A percentile compares a stretch with the other conserved stretches of the same genome.
phyloP scores from a whole-genome alignment of 2,113 vertebrate genomes.

The Aix galericulata region DNA sequence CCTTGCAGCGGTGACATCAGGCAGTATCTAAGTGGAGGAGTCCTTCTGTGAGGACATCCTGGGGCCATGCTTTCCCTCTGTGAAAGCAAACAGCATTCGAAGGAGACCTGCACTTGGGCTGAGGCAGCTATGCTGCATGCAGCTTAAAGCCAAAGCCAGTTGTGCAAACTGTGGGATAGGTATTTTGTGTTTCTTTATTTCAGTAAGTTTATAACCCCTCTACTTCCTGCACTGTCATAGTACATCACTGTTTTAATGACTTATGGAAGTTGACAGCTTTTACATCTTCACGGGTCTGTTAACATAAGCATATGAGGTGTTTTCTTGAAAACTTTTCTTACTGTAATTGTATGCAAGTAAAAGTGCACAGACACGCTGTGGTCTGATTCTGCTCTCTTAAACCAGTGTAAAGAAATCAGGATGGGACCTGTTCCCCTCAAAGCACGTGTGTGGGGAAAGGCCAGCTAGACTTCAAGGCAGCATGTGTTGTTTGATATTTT shows the following conservation, averaged over 20 bases:
- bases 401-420: background rate
- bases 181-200: background rate
- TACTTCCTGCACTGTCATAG: background rate
- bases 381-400: conserved; percentile 36
- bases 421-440: background rate
- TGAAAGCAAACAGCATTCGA: background rate
- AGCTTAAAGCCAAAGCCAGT: background rate
- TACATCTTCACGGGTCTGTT: background rate
- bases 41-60: background rate
- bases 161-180: background rate
- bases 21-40: background rate
- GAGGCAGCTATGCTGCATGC: background rate
- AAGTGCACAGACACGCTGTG: background rate
- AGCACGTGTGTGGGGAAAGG: background rate
- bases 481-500: background rate
- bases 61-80: background rate
- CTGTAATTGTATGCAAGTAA: background rate
- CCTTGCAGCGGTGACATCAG: background rate
- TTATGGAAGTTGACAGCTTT: background rate
- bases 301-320: background rate
- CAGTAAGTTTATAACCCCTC: accelerated
- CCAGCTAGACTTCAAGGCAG: background rate
- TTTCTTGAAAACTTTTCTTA: background rate
- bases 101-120: background rate
- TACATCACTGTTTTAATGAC: background rate